These are phyloP conservation scores for Steatocranus sp. DNA, from an alignment of 2,797 vertebrate genomes.

Conservation along the genomic window DNA sequence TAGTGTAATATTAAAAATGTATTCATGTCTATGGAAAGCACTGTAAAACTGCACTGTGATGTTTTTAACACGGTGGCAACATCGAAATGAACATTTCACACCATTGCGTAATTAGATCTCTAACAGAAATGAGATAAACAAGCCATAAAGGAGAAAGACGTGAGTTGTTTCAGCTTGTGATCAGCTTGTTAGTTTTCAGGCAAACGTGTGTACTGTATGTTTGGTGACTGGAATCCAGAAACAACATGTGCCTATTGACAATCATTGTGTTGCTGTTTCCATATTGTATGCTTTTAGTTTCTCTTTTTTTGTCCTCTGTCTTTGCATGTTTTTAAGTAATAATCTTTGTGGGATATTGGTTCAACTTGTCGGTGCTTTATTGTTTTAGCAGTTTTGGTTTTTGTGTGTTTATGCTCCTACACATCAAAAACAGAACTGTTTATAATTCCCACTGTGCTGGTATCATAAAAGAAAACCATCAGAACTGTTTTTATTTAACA, in stretches of 20 bases:
- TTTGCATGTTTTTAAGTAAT: not conserved
- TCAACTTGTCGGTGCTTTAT: not conserved
- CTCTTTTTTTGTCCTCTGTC: not conserved
- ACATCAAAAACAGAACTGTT: not conserved
- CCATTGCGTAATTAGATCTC: not conserved
- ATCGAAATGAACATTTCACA: not conserved
- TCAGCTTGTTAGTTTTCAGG: not conserved
- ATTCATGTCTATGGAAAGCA: not conserved
- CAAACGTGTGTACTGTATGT: not conserved
- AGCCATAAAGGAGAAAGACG: not conserved
- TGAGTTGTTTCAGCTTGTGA: not conserved
- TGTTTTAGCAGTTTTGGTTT: not conserved
- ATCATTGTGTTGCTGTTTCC: not conserved
- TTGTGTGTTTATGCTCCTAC: not conserved
- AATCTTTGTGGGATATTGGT: not conserved
- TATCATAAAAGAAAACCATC: slow-evolving; percentile 2
- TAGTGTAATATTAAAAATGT: not conserved
- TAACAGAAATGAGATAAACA: not conserved
- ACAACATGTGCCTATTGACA: slow-evolving; percentile 39
- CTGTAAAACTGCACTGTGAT: not conserved
- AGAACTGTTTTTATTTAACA: not conserved
- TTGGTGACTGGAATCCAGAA: slow-evolving; percentile 17
- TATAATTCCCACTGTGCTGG: not conserved
- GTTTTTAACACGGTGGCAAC: not conserved
- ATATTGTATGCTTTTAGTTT: not conserved